Percentiles rank a stretch among this genome's conserved stretches.
Conservation (phyloP, 2,797 vertebrate species). For the Pogoniulus pusillus region DNA sequence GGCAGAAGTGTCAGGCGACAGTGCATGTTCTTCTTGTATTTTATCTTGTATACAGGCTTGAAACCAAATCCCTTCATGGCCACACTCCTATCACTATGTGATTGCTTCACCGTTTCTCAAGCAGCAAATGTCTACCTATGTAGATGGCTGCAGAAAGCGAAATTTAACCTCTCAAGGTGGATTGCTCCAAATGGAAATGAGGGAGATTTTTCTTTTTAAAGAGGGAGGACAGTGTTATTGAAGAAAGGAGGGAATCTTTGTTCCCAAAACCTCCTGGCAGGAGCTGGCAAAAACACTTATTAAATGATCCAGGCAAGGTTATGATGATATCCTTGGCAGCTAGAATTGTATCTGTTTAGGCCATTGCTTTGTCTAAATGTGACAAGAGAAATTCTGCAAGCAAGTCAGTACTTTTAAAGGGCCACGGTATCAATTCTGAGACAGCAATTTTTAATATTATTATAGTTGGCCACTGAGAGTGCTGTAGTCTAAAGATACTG, state of each 20-base stretch:
- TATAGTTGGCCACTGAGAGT: background rate
- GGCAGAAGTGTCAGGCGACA: background rate
- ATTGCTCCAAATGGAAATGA: background rate
- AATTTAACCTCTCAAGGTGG: slow-evolving; percentile 39
- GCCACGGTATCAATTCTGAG: background rate
- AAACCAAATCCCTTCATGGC: background rate
- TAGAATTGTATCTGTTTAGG: slow-evolving; percentile 46
- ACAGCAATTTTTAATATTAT: background rate
- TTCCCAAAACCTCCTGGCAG: slow-evolving; percentile 48
- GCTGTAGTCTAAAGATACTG: background rate
- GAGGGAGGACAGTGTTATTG: slow-evolving; percentile 31
- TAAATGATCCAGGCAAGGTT: slow-evolving; percentile 58
- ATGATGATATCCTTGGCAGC: slow-evolving; percentile 42
- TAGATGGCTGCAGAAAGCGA: slow-evolving; percentile 14
- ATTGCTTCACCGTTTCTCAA: background rate
- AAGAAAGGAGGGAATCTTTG: slow-evolving; percentile 25
- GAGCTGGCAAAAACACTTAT: slow-evolving; percentile 50
- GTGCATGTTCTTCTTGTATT: background rate
- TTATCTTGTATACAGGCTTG: background rate
- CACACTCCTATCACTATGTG: background rate
- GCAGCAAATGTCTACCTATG: background rate
- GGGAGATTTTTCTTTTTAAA: slow-evolving; percentile 44
- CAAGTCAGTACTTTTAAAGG: slow-evolving; percentile 3
- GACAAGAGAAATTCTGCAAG: slow-evolving; percentile 23
- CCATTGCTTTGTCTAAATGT: slow-evolving; percentile 17